Evolutionary conservation across 2,888 invertebrate genomes (phyloP).

Genomic region (Serrognathus titanus): DNA sequence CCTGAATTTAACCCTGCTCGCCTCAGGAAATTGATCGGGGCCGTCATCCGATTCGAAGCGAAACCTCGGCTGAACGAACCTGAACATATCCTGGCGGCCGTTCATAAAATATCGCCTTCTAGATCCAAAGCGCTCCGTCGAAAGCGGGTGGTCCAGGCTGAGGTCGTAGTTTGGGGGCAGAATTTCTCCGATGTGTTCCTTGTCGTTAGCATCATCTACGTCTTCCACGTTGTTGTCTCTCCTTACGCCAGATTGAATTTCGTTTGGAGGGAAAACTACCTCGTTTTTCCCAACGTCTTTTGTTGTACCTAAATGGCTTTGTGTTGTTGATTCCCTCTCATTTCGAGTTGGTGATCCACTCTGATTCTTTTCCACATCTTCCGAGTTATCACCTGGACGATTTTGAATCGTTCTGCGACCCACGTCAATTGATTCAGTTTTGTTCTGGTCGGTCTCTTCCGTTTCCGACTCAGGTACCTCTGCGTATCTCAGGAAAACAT

Average conservation of each 20-base stretch:
- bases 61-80: conserved; percentile 12
- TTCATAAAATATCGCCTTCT: conserved; percentile 1
- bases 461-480: no score
- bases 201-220: conserved; percentile 23
- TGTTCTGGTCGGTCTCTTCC: no score
- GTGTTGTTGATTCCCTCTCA: background rate
- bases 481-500: no score
- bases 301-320: no score
- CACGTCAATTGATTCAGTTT: no score
- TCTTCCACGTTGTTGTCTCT: conserved; percentile 27
- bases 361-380: no score
- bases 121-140: background rate
- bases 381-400: no score
- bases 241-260: background rate
- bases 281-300: no score
- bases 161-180: conserved; percentile 37
- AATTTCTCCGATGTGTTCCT: conserved; percentile 48
- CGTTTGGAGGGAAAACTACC: no score
- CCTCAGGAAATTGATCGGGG: conserved; percentile 9
- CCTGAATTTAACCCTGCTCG: conserved; percentile 8
- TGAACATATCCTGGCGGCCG: conserved; percentile 7
- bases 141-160: conserved; percentile 4
- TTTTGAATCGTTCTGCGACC: no score
- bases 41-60: conserved; percentile 16
- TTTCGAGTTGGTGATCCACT: no score